phyloP scores from a whole-genome alignment of 2,888 invertebrate genomes.

The Brachypalpus laphriformis region DNA sequence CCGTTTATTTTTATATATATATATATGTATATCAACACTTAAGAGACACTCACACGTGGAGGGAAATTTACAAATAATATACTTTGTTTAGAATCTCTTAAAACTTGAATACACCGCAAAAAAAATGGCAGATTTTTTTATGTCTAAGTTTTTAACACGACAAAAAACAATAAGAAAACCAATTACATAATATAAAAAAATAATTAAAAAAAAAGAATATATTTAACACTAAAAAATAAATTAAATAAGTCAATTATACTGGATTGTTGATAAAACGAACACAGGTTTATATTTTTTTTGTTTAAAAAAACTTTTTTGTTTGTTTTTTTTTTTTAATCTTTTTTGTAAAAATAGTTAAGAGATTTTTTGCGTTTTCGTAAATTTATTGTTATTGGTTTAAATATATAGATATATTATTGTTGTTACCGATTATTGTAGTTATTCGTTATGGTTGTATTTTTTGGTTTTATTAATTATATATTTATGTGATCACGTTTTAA shows the following conservation, averaged over 20 bases:
- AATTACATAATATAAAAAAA: constrained; percentile 45
- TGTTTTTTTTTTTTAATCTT: neutral
- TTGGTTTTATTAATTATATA: constrained; percentile 61
- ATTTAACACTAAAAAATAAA: constrained; percentile 67
- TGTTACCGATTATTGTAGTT: constrained; percentile 73
- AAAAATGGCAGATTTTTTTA: constrained; percentile 66
- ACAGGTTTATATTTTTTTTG: constrained; percentile 59
- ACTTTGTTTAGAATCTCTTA: constrained; percentile 52
- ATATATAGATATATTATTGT: constrained; percentile 67
- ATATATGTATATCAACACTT: constrained; percentile 61
- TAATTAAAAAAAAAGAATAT: constrained; percentile 28
- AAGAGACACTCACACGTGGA: constrained; percentile 63
- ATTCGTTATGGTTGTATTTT: constrained; percentile 71
- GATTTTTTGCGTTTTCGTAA: constrained; percentile 65
- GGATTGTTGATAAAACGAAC: constrained; percentile 67
- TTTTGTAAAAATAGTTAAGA: constrained; percentile 59
- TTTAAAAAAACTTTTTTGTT: constrained; percentile 12
- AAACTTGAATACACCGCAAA: constrained; percentile 59
- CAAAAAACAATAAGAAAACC: constrained; percentile 42
- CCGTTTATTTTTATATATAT: too few species aligned
- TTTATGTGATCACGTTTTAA: constrained; percentile 67
- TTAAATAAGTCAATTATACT: constrained; percentile 68
- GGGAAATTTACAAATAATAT: constrained; percentile 56
- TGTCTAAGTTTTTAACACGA: constrained; percentile 43
- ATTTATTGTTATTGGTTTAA: constrained; percentile 69